A percentile compares a stretch with the other conserved stretches of the same genome.
phyloP scores from a whole-genome alignment of 2,888 invertebrate species.

The Ornithoptera priamus region DNA sequence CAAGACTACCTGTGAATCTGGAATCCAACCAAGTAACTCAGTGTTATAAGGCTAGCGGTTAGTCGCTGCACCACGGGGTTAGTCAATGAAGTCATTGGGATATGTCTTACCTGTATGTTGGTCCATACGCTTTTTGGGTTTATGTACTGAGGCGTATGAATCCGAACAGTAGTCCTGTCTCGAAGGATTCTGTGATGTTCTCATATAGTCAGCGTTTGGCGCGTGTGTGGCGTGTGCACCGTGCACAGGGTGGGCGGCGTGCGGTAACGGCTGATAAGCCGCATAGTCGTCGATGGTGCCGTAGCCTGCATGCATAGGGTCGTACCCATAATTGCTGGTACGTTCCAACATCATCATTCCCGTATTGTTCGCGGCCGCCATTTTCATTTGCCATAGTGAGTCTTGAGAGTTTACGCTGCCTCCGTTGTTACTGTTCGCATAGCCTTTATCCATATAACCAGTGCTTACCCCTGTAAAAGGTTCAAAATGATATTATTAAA shows the following conservation, averaged over 20 bases:
- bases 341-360: conserved; percentile 83
- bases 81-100: no score
- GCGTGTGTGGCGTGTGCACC: conserved; percentile 86
- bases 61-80: no score
- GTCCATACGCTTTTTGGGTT: conserved; percentile 92
- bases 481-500: background rate
- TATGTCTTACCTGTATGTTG: conserved; percentile 87
- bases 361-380: conserved; percentile 87
- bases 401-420: conserved; percentile 97
- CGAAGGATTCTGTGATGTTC: conserved; percentile 89
- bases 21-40: no score
- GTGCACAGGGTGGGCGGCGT: conserved; percentile 88
- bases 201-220: conserved; percentile 84
- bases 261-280: conserved; percentile 83
- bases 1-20: no score
- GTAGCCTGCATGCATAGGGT: conserved; percentile 91
- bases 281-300: conserved; percentile 91
- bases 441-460: conserved; percentile 94
- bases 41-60: no score
- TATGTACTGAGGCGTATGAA: conserved; percentile 93
- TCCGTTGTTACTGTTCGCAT: conserved; percentile 96
- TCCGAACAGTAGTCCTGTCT: conserved; percentile 93
- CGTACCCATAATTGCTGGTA: conserved; percentile 85
- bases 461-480: background rate
- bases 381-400: conserved; percentile 96